Conservation (phyloP, 2,888 invertebrate genomes). For the Tenthredo livida region DNA sequence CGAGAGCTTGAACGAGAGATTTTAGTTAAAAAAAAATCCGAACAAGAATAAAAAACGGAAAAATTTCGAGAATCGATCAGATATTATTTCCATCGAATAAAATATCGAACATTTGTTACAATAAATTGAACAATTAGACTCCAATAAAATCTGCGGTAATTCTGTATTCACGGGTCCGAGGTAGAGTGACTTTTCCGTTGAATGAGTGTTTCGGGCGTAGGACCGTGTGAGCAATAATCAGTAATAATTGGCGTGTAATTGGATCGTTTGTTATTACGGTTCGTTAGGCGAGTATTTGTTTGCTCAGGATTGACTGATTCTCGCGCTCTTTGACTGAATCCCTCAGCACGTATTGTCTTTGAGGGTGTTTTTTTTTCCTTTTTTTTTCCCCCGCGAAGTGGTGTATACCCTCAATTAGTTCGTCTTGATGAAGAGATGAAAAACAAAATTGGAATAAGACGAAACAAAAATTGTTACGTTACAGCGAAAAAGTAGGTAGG, state of each 20-base stretch:
- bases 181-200: not conserved
- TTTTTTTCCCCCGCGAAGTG: too few species aligned
- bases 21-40: too few species aligned
- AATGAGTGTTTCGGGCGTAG: not conserved
- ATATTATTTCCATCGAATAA: not conserved
- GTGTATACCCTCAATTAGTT: not conserved
- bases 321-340: not conserved
- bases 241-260: constrained; percentile 23
- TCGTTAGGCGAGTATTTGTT: constrained; percentile 7
- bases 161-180: not conserved
- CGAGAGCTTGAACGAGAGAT: not conserved
- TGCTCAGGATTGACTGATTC: not conserved
- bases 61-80: too few species aligned
- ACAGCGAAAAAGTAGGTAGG: not conserved
- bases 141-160: not conserved
- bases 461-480: not conserved
- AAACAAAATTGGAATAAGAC: not conserved
- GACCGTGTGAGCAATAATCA: constrained; percentile 1
- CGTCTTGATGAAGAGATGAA: not conserved
- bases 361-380: too few species aligned
- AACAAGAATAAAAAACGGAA: too few species aligned
- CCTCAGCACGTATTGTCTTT: not conserved
- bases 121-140: constrained; percentile 18
- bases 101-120: too few species aligned
- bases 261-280: constrained; percentile 12